These are phyloP conservation scores for Nyctalus aviator DNA, from an alignment of 2,797 vertebrate species.

Conservation along the genomic window DNA sequence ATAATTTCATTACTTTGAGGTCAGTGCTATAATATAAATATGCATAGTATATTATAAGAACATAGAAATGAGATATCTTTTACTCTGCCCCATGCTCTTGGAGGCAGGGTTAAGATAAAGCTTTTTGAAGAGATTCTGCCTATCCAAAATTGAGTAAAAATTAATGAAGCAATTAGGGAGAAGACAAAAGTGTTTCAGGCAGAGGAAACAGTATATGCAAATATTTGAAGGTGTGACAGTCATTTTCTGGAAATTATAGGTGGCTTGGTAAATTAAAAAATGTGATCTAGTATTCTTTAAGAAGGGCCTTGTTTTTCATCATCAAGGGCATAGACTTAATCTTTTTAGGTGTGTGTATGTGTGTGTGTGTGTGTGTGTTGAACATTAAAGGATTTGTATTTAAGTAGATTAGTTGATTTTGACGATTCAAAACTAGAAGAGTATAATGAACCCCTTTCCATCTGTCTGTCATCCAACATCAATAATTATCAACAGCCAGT, in stretches of 20 bases:
- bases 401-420: constrained; percentile 3
- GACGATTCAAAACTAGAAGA: constrained; percentile 4
- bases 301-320: constrained; percentile 8
- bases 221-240: constrained; percentile 17
- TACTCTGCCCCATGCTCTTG: neutral
- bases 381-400: constrained; percentile 11
- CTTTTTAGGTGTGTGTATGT: neutral
- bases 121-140: neutral
- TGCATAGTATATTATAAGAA: neutral
- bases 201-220: constrained; percentile 20
- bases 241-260: neutral
- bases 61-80: neutral
- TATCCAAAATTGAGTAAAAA: constrained; percentile 34
- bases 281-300: neutral
- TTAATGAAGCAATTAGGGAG: neutral
- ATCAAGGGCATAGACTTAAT: neutral
- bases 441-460: neutral
- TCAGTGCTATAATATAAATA: neutral
- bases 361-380: neutral
- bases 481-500: neutral
- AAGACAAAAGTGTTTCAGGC: neutral
- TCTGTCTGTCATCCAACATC: neutral
- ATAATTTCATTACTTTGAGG: neutral
- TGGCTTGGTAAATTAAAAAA: constrained; percentile 19
- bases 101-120: neutral